These are phyloP conservation scores for Zoanthus sansibaricus DNA, from an alignment of 92 coral and sea anemone species.

Conservation along the genomic window DNA sequence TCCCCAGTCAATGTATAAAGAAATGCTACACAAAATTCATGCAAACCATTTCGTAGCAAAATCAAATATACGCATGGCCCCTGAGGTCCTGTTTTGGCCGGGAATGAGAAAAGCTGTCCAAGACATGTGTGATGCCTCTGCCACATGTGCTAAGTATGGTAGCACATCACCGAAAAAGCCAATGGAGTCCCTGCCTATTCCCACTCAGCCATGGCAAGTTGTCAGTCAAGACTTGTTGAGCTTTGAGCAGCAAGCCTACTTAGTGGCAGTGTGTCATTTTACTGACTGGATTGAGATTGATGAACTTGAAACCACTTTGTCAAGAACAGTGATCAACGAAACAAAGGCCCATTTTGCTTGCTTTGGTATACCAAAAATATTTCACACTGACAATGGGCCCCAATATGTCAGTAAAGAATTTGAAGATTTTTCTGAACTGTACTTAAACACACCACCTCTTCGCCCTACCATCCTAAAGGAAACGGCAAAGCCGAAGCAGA, in stretches of 20 bases:
- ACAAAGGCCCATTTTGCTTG: conserved; percentile 58
- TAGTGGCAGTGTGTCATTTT: conserved; percentile 52
- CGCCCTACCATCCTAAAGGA: conserved; percentile 56
- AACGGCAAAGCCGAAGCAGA: conserved; percentile 50
- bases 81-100: too few relatives aligned
- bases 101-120: too few relatives aligned
- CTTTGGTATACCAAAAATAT: conserved; percentile 49
- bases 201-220: conserved; percentile 32
- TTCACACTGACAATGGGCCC: conserved; percentile 26
- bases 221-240: neutral
- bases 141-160: too few relatives aligned
- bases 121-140: too few relatives aligned
- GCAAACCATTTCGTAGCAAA: too few relatives aligned
- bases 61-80: too few relatives aligned
- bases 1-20: neutral
- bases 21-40: too few relatives aligned
- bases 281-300: conserved; percentile 32
- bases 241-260: conserved; percentile 40
- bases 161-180: too few relatives aligned
- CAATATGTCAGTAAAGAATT: conserved; percentile 16
- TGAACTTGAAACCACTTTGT: conserved; percentile 33
- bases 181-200: conserved; percentile 7
- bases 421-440: neutral
- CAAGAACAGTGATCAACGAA: conserved; percentile 34
- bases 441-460: conserved; percentile 49